These are phyloP conservation scores for Cuculus canorus DNA, from an alignment of 2,797 vertebrate species.

Conservation along the genomic window DNA sequence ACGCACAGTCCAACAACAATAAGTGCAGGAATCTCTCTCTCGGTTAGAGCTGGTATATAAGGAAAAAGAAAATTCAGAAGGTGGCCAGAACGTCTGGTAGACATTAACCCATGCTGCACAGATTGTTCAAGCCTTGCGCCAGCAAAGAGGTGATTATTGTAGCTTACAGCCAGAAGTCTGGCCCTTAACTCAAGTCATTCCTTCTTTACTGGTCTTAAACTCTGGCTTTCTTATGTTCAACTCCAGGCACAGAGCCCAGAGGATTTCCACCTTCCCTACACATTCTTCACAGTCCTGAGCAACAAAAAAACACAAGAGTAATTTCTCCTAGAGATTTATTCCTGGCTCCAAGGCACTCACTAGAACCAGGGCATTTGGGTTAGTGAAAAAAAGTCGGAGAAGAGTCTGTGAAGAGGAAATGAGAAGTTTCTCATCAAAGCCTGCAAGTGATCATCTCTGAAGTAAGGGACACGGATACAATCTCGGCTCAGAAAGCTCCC, in stretches of 20 bases:
- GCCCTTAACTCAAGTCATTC: background rate
- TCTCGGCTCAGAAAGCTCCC: background rate
- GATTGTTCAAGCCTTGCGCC: fast-evolving
- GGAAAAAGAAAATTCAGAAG: background rate
- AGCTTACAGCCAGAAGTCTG: background rate
- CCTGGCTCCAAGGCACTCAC: background rate
- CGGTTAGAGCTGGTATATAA: background rate
- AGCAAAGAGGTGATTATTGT: background rate
- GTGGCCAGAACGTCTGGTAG: background rate
- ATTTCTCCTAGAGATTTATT: background rate
- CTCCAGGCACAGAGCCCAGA: background rate
- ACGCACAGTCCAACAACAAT: background rate
- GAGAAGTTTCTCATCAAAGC: background rate
- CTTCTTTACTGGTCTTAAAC: background rate
- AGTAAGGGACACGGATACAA: background rate
- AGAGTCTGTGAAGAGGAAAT: background rate
- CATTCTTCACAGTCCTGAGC: background rate
- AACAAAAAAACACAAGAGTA: background rate
- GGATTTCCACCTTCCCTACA: background rate
- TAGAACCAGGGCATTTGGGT: background rate
- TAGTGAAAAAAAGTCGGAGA: background rate
- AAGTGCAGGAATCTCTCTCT: background rate
- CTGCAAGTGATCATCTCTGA: background rate
- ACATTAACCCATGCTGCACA: background rate
- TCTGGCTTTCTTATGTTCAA: background rate